phyloP scores from a whole-genome alignment of 2,113 vertebrate genomes.

The Arizona elegans region DNA sequence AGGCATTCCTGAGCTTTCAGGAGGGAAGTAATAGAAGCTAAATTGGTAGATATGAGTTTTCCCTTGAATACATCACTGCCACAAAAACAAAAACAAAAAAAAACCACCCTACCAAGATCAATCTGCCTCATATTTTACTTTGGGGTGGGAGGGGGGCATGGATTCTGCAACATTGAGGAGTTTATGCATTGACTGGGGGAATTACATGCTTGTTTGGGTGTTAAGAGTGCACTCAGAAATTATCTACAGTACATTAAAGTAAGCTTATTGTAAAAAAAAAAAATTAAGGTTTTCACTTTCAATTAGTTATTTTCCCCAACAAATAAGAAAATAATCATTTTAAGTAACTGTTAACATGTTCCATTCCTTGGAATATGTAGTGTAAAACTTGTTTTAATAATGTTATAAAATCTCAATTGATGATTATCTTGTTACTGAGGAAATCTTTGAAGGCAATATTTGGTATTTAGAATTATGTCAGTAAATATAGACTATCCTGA shows the following conservation, averaged over 20 bases:
- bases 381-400: not conserved
- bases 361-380: not conserved
- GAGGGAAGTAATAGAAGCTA: not conserved
- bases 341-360: not conserved
- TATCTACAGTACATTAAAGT: not conserved
- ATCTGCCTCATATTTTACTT: not conserved
- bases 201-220: too few relatives aligned
- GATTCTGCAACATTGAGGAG: too few relatives aligned
- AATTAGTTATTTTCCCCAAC: not conserved
- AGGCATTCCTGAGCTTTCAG: not conserved
- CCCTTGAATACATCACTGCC: not conserved
- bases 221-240: too few relatives aligned
- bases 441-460: not conserved
- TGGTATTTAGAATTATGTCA: not conserved
- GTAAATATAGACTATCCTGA: not conserved
- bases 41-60: not conserved
- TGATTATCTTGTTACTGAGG: not conserved
- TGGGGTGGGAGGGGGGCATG: too few relatives aligned
- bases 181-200: too few relatives aligned
- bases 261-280: not conserved
- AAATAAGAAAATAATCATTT: not conserved
- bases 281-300: not conserved
- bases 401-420: not conserved
- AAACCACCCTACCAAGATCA: not conserved
- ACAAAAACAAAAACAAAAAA: not conserved